These are phyloP conservation scores for Solea senegalensis DNA, from an alignment of 2,113 vertebrate genomes.

Conservation along the genomic window DNA sequence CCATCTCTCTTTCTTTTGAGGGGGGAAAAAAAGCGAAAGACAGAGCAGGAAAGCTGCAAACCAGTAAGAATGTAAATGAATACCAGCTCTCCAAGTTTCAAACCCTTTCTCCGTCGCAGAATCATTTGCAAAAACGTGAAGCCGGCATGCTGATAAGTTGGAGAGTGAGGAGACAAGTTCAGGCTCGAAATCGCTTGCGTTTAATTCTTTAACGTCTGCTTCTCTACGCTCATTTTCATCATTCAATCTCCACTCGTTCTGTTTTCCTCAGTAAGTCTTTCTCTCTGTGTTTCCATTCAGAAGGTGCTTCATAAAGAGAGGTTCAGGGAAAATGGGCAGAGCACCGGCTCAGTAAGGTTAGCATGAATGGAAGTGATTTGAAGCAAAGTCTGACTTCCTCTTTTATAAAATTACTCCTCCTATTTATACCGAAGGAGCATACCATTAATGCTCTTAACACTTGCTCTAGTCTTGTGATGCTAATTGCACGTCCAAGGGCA, in stretches of 20 bases:
- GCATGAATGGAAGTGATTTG: slow-evolving; percentile 59
- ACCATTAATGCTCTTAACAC: not conserved
- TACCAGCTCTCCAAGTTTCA: slow-evolving; percentile 62
- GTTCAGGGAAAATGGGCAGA: slow-evolving; percentile 10
- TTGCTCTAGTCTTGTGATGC: not conserved
- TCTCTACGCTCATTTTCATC: slow-evolving; percentile 11
- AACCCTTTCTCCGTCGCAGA: slow-evolving; percentile 30
- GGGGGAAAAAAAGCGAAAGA: slow-evolving; percentile 20
- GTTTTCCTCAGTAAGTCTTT: slow-evolving; percentile 2
- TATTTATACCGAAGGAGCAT: slow-evolving; percentile 27
- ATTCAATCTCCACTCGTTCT: slow-evolving; percentile 19
- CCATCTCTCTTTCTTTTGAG: slow-evolving; percentile 52
- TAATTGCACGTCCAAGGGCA: too few species aligned
- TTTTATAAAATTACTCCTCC: slow-evolving; percentile 5
- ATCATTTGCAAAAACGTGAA: slow-evolving; percentile 54
- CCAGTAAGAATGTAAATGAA: slow-evolving; percentile 75
- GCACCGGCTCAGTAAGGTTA: slow-evolving; percentile 30
- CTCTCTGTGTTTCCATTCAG: slow-evolving; percentile 16
- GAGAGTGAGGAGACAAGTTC: slow-evolving; percentile 45
- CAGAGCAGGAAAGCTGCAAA: slow-evolving; percentile 39
- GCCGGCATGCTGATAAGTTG: slow-evolving; percentile 54
- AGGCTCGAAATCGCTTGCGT: slow-evolving; percentile 3
- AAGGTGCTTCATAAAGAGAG: slow-evolving; percentile 40
- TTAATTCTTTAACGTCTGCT: slow-evolving; percentile 22
- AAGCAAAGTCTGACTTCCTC: slow-evolving; percentile 35